Conservation (phyloP, 92 coral and sea anemone species). For the Porites lobata region DNA sequence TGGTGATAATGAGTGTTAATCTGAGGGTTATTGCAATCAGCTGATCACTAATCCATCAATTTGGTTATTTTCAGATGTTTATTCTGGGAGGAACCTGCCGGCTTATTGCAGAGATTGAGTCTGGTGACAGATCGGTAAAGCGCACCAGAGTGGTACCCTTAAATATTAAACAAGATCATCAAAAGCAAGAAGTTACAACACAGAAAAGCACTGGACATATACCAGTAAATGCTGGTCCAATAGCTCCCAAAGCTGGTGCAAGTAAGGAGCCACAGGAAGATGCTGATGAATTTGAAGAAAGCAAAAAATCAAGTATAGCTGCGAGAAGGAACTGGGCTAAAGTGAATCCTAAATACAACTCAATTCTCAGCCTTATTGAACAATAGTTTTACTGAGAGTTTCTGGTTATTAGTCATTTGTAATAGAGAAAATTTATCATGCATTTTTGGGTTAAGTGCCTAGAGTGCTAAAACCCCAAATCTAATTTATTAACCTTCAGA, state of each 20-base stretch:
- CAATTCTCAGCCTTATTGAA: conserved; percentile 49
- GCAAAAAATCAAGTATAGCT: not conserved
- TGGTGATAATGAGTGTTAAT: not conserved
- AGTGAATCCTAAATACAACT: conserved; percentile 25
- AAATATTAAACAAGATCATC: conserved; percentile 18
- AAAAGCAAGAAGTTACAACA: not conserved
- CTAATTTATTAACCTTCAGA: no score
- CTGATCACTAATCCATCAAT: not conserved
- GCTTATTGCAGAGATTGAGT: conserved; percentile 63
- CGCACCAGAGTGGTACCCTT: conserved; percentile 76
- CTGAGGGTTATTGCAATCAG: not conserved
- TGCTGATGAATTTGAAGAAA: conserved; percentile 34
- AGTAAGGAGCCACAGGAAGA: not conserved
- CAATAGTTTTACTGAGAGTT: not conserved
- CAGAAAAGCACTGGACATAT: not conserved
- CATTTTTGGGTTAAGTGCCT: not conserved
- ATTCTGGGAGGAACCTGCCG: conserved; percentile 84
- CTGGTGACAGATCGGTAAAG: conserved; percentile 74
- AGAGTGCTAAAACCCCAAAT: not conserved
- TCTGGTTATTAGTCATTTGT: not conserved
- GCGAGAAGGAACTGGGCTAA: conserved; percentile 66
- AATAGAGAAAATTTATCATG: not conserved
- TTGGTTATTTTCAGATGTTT: conserved; percentile 65
- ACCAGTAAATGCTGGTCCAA: not conserved
- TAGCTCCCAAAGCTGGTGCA: not conserved